Percentiles rank a stretch among this genome's conserved stretches.
Conservation (phyloP, 2,113 vertebrate genomes). For the Dinomys branickii region DNA sequence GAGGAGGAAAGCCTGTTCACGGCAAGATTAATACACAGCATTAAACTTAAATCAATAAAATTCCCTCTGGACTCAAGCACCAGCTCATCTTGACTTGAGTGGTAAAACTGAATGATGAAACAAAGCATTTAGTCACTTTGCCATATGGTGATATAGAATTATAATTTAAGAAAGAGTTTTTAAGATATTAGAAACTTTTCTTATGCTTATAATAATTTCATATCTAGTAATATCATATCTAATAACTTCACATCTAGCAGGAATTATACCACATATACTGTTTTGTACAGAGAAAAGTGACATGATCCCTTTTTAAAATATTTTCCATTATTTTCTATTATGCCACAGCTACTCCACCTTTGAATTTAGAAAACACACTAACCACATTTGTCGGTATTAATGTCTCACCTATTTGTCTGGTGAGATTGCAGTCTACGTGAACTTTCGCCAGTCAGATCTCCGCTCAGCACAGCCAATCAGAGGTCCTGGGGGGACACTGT, state of each 20-base stretch:
- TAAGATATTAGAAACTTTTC: slow-evolving; percentile 21
- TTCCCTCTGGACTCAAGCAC: slow-evolving; percentile 61
- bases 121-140: slow-evolving; percentile 7
- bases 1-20: slow-evolving; percentile 45
- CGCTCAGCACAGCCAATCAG: background rate
- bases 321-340: slow-evolving; percentile 38
- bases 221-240: background rate
- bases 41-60: slow-evolving; percentile 73
- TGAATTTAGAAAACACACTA: slow-evolving; percentile 11
- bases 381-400: background rate
- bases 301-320: background rate
- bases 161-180: slow-evolving; percentile 24
- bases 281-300: slow-evolving; percentile 3
- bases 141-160: background rate
- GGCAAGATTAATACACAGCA: slow-evolving; percentile 61
- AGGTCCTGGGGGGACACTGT: background rate
- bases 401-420: background rate
- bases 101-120: slow-evolving; percentile 66
- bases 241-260: slow-evolving; percentile 44
- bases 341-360: background rate
- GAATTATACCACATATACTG: background rate
- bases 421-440: background rate
- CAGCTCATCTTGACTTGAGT: slow-evolving; percentile 43
- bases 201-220: slow-evolving; percentile 47
- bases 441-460: background rate